These are phyloP conservation scores for Boloria selene DNA, from an alignment of 2,888 invertebrate species.

Conservation along the genomic window DNA sequence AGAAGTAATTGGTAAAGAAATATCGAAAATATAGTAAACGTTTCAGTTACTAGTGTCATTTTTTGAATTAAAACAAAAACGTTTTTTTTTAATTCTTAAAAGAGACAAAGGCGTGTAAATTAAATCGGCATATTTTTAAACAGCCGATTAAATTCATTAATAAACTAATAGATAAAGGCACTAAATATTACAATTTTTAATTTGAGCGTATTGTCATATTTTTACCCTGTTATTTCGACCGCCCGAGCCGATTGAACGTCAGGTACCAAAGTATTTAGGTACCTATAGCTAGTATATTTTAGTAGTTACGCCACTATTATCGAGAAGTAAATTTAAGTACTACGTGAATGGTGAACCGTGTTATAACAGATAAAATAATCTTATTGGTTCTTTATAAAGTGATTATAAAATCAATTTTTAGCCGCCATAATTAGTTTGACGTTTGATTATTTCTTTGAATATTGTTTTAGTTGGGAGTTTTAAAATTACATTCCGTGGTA, in stretches of 20 bases:
- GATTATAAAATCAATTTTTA: background rate
- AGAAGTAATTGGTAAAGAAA: too few species aligned
- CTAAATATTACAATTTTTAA: slow-evolving; percentile 40
- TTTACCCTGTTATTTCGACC: slow-evolving; percentile 61
- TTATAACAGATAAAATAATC: background rate
- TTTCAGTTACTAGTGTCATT: background rate
- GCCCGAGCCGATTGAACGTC: slow-evolving; percentile 24
- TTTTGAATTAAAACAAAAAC: background rate
- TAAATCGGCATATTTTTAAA: background rate
- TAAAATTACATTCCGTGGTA: slow-evolving; percentile 56
- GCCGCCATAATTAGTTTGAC: too few species aligned
- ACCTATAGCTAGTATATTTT: slow-evolving; percentile 1
- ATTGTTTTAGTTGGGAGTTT: too few species aligned
- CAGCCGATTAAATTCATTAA: slow-evolving; percentile 4
- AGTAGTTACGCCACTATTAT: slow-evolving; percentile 4
- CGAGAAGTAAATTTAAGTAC: background rate
- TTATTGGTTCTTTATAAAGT: too few species aligned
- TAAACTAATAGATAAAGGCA: slow-evolving; percentile 53
- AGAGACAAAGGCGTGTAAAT: too few species aligned
- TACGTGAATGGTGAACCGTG: background rate
- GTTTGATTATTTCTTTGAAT: too few species aligned
- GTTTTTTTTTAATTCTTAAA: background rate
- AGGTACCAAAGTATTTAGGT: slow-evolving; percentile 23
- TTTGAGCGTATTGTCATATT: slow-evolving; percentile 68
- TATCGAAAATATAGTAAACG: too few species aligned